These are phyloP conservation scores for Lucinisca nassula DNA, from an alignment of 2,888 invertebrate genomes.

Conservation along the genomic window DNA sequence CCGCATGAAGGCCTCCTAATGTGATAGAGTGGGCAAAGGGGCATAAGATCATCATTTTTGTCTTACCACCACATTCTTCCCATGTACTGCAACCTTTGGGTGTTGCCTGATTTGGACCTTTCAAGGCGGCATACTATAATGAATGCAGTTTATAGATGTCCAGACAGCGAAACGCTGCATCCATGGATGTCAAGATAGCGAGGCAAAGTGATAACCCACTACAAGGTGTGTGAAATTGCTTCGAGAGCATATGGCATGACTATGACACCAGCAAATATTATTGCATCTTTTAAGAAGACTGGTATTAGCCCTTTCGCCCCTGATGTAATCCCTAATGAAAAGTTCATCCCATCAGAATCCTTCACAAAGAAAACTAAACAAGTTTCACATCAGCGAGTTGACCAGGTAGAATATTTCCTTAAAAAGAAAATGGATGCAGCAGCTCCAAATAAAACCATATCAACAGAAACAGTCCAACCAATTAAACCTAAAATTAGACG, in stretches of 20 bases:
- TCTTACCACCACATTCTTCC: slow-evolving; percentile 52
- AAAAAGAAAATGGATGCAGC: background rate
- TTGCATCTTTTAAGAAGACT: slow-evolving; percentile 48
- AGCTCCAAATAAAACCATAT: too few relatives aligned
- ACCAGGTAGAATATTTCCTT: background rate
- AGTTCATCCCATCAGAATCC: slow-evolving; percentile 6
- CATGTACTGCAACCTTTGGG: slow-evolving; percentile 52
- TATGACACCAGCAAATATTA: slow-evolving; percentile 36
- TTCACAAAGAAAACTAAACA: background rate
- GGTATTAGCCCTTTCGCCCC: slow-evolving; percentile 39
- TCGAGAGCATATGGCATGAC: slow-evolving; percentile 45
- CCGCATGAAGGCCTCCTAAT: too few relatives aligned
- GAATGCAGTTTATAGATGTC: slow-evolving; percentile 40
- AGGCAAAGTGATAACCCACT: slow-evolving; percentile 81
- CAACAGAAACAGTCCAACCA: too few relatives aligned
- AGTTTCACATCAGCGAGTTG: background rate
- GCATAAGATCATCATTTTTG: slow-evolving; percentile 59
- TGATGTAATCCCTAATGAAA: background rate
- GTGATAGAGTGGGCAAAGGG: slow-evolving; percentile 63
- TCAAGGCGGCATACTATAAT: slow-evolving; percentile 30
- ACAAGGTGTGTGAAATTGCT: slow-evolving; percentile 44
- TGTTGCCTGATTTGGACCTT: slow-evolving; percentile 58
- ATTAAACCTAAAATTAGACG: too few relatives aligned
- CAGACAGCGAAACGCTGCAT: too few relatives aligned
- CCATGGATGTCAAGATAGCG: too few relatives aligned